Evolutionary conservation across 2,797 vertebrate species (phyloP).

Genomic region (Capromys pilorides): DNA sequence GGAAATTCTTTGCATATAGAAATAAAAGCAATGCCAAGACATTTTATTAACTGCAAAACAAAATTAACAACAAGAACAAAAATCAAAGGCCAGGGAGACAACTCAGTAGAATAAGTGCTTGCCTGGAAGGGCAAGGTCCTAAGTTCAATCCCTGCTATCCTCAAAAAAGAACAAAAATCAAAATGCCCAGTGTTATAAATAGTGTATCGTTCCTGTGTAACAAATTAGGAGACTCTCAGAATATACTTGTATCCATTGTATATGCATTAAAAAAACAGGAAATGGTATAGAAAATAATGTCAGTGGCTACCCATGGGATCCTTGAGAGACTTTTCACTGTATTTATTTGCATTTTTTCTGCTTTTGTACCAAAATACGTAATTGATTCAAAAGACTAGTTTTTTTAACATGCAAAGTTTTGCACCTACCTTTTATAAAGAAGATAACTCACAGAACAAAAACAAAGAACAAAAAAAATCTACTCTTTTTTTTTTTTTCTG

Average conservation of each 20-base stretch:
- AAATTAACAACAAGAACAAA: background rate
- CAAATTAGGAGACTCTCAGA: background rate
- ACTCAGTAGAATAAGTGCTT: too few species aligned
- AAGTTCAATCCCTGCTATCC: too few species aligned
- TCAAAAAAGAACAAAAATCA: background rate
- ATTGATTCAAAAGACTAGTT: constrained; percentile 12
- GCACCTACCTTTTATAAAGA: background rate
- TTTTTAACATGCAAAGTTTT: background rate
- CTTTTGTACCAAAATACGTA: background rate
- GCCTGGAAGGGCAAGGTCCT: too few species aligned
- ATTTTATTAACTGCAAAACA: background rate
- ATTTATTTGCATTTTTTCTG: background rate
- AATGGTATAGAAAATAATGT: background rate
- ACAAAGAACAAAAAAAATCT: background rate
- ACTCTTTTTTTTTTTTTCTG: background rate
- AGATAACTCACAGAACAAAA: background rate
- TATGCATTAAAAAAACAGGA: background rate
- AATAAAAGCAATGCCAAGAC: background rate
- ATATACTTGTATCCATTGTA: background rate
- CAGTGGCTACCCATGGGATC: background rate
- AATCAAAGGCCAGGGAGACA: background rate
- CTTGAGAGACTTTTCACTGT: background rate
- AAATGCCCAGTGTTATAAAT: background rate
- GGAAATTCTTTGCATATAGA: background rate
- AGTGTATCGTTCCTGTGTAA: background rate